Conservation (phyloP, 2,113 vertebrate species). For the Anarrhichthys ocellatus region DNA sequence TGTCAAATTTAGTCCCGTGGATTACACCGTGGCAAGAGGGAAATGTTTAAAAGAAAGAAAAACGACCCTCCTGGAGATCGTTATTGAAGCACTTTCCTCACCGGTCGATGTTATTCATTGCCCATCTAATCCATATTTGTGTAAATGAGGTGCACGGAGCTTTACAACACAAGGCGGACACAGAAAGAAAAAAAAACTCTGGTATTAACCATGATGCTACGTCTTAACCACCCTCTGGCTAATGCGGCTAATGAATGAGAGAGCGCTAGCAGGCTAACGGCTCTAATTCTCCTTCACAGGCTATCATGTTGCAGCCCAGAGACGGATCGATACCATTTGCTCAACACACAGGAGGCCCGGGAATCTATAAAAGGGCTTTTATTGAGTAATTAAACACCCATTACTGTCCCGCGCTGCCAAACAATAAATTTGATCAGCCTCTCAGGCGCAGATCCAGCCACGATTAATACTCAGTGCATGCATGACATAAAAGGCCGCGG, state of each 20-base stretch:
- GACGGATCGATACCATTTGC: constrained; percentile 98
- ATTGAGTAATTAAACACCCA: constrained; percentile 99
- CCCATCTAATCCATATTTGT: constrained; percentile 69
- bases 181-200: neutral
- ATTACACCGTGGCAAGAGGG: constrained; percentile 35
- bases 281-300: constrained; percentile 96
- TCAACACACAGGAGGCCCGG: constrained; percentile 91
- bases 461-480: constrained; percentile 91
- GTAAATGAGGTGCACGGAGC: constrained; percentile 56
- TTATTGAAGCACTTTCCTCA: constrained; percentile 45
- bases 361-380: constrained; percentile 97
- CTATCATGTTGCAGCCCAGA: constrained; percentile 93
- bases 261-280: constrained; percentile 79
- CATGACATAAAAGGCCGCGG: constrained; percentile 88
- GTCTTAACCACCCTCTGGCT: constrained; percentile 74
- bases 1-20: constrained; percentile 49
- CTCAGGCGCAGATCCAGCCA: constrained; percentile 88
- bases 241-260: constrained; percentile 82
- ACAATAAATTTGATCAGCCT: constrained; percentile 98
- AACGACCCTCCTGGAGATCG: constrained; percentile 43
- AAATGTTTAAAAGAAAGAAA: constrained; percentile 18
- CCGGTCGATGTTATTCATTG: constrained; percentile 55
- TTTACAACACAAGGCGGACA: constrained; percentile 61
- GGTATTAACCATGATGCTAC: constrained; percentile 63
- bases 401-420: constrained; percentile 96